Evolutionary conservation across 2,797 vertebrate species (phyloP), one percentile per base, ranked within the genome.

Genomic region (Merluccius polli): DNA sequence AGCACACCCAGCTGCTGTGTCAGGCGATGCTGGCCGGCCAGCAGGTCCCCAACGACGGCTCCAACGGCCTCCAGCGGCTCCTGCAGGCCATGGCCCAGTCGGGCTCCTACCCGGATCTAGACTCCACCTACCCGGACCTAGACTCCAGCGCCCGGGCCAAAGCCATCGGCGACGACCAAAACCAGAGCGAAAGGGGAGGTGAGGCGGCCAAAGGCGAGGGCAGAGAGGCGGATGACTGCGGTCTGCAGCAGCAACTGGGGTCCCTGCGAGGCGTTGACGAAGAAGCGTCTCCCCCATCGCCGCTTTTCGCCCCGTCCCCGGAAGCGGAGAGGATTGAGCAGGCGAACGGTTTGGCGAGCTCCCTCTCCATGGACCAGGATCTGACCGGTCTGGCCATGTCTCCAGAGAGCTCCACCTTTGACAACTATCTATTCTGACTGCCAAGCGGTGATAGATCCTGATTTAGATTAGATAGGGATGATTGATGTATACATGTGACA

Each of bases 1-100:
- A 91, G 77, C 92, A 93, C 74, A 80, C 88, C 0, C 76, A 87
- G 3, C 86, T 92, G 32, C 85, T 93, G 27, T 91, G 90, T 73
- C 87, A 88, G 79, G 87, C 83, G 0, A 79, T 83, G 21, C 85
- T 86, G 73, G 74, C 73, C 21, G 74, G 73, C 48, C 79, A 78
- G 48, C 69, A 69, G 1, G 69, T 75, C 0, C 73, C 76, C 8
- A 69, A 15, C 0, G 33, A 81, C 18, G 73, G 48, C 65, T 36
- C 71, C 10, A 33, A 79, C 21, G 59, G 78, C 79, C 85, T 92
- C 12, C 78, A 84, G 13, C 80, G 83, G 41, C 87, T 93, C 31
- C 83, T 91, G 65, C 83, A 87, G 71, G 81, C 82, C 78, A 92
- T 93, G 92, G 81, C 18, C 0, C 72, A 89, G 65, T 91, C 91